These are phyloP conservation scores for Matsumurasca onukii DNA, from an alignment of 1,140 invertebrate genomes.

Conservation along the genomic window DNA sequence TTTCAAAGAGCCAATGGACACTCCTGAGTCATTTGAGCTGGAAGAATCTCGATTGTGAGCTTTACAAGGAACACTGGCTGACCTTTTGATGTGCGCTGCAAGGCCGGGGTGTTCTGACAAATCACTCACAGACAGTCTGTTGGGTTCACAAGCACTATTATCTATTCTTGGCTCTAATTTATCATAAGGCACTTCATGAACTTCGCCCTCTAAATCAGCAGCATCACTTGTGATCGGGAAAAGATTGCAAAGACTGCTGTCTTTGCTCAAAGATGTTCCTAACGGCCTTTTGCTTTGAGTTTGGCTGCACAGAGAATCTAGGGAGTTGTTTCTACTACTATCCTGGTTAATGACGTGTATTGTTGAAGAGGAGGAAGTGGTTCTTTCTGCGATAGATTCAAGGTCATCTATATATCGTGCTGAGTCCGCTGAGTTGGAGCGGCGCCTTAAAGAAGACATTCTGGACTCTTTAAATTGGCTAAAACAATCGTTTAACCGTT, in stretches of 20 bases:
- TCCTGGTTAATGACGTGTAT: conserved; percentile 29
- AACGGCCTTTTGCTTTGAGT: conserved; percentile 12
- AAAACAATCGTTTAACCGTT: conserved; percentile 58
- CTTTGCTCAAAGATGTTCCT: conserved; percentile 10
- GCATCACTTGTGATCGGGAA: conserved; percentile 2
- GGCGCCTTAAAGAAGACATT: background rate
- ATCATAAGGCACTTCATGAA: conserved; percentile 11
- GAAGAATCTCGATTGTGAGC: conserved; percentile 78
- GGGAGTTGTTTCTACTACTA: conserved; percentile 35
- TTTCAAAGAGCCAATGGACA: conserved; percentile 68
- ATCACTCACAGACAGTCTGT: background rate
- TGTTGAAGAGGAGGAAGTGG: conserved; percentile 35
- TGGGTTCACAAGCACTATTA: no score
- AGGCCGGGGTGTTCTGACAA: background rate
- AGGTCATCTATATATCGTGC: conserved; percentile 61
- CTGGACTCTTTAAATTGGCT: conserved; percentile 30
- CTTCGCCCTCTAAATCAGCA: background rate
- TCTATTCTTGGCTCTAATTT: background rate
- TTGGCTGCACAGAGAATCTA: conserved; percentile 38
- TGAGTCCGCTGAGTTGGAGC: conserved; percentile 73
- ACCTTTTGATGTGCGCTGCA: conserved; percentile 66
- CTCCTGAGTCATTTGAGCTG: conserved; percentile 82
- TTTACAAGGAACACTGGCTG: conserved; percentile 78
- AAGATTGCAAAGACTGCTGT: conserved; percentile 9
- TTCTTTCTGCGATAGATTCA: conserved; percentile 46